Conservation (phyloP, 1,140 invertebrate species). For the Leptinotarsa undecemlineata region DNA sequence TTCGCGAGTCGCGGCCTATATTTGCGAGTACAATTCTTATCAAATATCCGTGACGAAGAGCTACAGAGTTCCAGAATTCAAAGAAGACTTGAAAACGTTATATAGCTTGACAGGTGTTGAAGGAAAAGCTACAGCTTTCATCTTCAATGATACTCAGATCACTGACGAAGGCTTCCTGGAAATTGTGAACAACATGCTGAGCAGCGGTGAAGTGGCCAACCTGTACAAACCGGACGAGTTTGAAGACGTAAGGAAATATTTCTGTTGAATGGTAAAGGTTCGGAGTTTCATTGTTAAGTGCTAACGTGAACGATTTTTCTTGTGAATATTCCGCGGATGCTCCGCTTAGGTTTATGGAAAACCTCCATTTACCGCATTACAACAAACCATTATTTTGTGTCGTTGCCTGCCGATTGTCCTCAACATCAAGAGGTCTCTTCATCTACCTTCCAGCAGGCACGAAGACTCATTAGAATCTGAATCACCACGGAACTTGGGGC, state of each 20-base stretch:
- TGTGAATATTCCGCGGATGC: too few relatives aligned
- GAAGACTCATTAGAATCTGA: too few relatives aligned
- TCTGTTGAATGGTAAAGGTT: neutral
- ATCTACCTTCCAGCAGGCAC: too few relatives aligned
- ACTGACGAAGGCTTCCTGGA: constrained; percentile 82
- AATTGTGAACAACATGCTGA: constrained; percentile 85
- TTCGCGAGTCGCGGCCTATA: constrained; percentile 73
- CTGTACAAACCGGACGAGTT: constrained; percentile 83
- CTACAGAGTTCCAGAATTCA: constrained; percentile 76
- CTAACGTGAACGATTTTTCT: too few relatives aligned
- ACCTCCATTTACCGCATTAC: too few relatives aligned
- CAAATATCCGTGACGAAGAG: constrained; percentile 78
- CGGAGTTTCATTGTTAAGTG: too few relatives aligned
- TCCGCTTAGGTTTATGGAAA: too few relatives aligned
- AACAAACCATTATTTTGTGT: too few relatives aligned
- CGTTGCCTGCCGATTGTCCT: too few relatives aligned
- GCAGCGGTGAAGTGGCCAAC: constrained; percentile 82
- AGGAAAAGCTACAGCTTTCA: constrained; percentile 74
- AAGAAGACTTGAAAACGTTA: constrained; percentile 79
- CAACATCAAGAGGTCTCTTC: too few relatives aligned
- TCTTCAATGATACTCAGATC: constrained; percentile 83
- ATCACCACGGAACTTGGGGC: too few relatives aligned
- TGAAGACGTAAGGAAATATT: constrained; percentile 71
- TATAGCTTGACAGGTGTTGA: constrained; percentile 75
- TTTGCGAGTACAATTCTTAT: constrained; percentile 76